Conservation (phyloP, 2,113 vertebrate genomes). For the Hystrix cristata region DNA sequence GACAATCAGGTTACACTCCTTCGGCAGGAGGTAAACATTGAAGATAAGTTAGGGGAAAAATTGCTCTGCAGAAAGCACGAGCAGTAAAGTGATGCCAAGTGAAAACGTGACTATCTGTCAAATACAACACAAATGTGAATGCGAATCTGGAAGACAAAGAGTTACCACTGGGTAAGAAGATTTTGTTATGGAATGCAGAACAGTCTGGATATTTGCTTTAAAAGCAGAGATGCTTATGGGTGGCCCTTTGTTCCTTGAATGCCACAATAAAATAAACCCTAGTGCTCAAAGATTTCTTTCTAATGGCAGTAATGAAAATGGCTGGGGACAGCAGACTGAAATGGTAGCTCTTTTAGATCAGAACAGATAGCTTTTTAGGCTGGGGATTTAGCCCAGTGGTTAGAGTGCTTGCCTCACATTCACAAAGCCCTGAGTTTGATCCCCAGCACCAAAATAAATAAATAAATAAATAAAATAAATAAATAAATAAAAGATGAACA, state of each 20-base stretch:
- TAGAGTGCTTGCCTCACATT: no score
- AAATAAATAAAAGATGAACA: neutral
- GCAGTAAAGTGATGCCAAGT: neutral
- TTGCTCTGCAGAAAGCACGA: neutral
- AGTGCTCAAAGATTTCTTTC: neutral
- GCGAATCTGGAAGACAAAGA: neutral
- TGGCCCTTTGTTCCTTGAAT: neutral
- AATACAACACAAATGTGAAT: neutral
- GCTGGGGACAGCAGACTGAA: neutral
- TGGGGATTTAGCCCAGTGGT: no score
- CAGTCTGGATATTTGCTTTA: neutral
- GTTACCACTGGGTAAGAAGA: neutral
- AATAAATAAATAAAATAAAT: no score
- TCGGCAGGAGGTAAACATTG: slow-evolving; percentile 37
- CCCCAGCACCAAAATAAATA: no score
- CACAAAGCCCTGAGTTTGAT: no score
- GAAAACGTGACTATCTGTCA: slow-evolving; percentile 9
- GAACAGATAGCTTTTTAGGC: neutral
- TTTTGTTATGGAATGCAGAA: neutral
- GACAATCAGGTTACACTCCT: slow-evolving; percentile 52
- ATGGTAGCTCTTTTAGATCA: slow-evolving; percentile 21
- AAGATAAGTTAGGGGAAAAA: neutral
- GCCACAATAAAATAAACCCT: neutral
- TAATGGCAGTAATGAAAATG: slow-evolving; percentile 23
- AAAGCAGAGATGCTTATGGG: neutral